Percentiles rank a stretch among this genome's conserved stretches.
Evolutionary conservation across 92 coral and sea anemone species (phyloP).

Genomic region (Hydrozoanthus gracilis): DNA sequence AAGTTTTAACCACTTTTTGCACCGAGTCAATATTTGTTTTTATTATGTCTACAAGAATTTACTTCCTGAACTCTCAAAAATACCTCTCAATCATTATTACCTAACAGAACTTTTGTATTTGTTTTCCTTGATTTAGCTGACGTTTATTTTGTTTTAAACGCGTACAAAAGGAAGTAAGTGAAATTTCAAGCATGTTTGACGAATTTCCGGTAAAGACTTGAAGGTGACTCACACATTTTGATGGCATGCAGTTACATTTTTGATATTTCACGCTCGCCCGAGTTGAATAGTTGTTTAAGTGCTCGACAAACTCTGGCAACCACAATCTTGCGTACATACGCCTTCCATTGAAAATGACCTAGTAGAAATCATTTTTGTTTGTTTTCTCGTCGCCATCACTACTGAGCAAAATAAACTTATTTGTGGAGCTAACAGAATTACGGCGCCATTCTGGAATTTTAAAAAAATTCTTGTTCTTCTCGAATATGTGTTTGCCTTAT

Average conservation of each 20-base stretch:
- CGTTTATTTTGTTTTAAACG: too few species aligned
- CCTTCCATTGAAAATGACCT: neutral
- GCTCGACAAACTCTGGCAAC: slow-evolving; percentile 7
- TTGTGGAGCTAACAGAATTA: slow-evolving; percentile 13
- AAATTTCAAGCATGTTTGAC: neutral
- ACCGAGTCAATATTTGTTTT: too few species aligned
- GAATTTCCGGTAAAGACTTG: slow-evolving; percentile 27
- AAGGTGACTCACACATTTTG: neutral
- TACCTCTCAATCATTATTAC: too few species aligned
- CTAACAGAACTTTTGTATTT: too few species aligned
- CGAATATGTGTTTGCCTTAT: neutral
- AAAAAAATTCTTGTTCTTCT: neutral
- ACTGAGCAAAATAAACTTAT: neutral
- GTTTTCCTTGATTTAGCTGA: too few species aligned
- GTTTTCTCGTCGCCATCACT: neutral
- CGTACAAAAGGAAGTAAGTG: too few species aligned
- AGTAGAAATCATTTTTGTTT: neutral
- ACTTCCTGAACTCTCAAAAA: too few species aligned
- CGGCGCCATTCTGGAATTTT: neutral
- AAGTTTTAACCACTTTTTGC: too few species aligned
- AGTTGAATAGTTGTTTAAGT: neutral
- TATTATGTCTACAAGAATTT: too few species aligned
- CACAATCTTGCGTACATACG: neutral
- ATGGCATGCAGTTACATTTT: too few species aligned
- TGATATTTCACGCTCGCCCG: neutral